Evolutionary conservation across 2,888 invertebrate species (phyloP), one percentile per base, ranked within the genome.

Genomic region (Leptopilina myrica): DNA sequence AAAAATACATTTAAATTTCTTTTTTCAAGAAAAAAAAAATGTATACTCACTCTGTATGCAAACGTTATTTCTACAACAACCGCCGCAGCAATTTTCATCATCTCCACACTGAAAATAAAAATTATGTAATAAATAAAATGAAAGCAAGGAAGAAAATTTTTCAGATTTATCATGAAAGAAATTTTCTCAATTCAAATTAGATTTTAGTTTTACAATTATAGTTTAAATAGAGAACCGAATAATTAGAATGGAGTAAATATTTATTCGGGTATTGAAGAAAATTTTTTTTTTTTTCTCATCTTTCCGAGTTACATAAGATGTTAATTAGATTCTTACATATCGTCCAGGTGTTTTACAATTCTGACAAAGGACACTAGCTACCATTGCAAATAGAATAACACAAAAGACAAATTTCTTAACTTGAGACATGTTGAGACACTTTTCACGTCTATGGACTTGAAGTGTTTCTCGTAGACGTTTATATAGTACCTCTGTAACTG

Each of bases 41-140:
- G 15, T 40, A 15, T 4, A 87, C 93, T 92, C 89, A 94, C 94
- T 93, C 78, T 93, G 93, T 78, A 93, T 91, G 83, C 94, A 94
- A 78, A 91, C 89, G 80, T 92, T 92, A 53, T 90, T 86, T 78
- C 93, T 92, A 81, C 94, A 94, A 86, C 94, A 94, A 0, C 94
- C 94, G 1, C 94, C 94, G 83, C 94, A 94, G 82, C 94, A 94
- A 79, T 93, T 92, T 77, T 92, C 93, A 78, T 93, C 92, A 82
- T 93, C 93, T 1, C 85, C 87, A 81, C 93, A 93, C 93, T 93
- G 88, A 9, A 91, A 91, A 76, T 59, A 7, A 7, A 59, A 59
- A 59, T 33, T 33, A 33, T 33, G 33, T 33, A 15, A 64, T 65
- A 56, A n/a, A n/a, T 3, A 56, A 5, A 11, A 43, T 11, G 64